A percentile compares a stretch with the other conserved stretches of the same genome.
Evolutionary conservation across 1,140 invertebrate species (phyloP).

Genomic region (Lysiphlebus fabarum): DNA sequence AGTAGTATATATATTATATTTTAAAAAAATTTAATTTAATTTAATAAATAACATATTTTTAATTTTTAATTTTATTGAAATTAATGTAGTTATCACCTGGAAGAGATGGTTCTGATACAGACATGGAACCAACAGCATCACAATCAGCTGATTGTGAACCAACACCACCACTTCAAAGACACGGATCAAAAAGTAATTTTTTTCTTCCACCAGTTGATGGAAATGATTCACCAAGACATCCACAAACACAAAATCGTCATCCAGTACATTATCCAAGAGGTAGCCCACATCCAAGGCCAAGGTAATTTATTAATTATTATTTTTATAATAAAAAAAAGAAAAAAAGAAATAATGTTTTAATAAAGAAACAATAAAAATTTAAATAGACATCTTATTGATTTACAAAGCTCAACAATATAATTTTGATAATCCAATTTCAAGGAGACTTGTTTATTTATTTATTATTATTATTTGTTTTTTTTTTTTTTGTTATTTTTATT

Average conservation of each 20-base stretch:
- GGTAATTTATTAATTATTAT: constrained; percentile 46
- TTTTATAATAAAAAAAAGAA: no score
- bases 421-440: no score
- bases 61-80: constrained; percentile 27
- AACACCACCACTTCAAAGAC: constrained; percentile 82
- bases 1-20: neutral
- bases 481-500: no score
- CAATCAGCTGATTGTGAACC: constrained; percentile 92
- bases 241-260: constrained; percentile 53
- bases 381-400: no score
- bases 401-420: no score
- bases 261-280: constrained; percentile 65
- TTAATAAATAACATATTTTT: neutral
- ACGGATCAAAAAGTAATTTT: constrained; percentile 89
- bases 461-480: no score
- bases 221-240: constrained; percentile 63
- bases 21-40: neutral
- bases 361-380: no score
- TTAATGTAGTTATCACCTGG: constrained; percentile 70
- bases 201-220: constrained; percentile 72
- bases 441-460: no score
- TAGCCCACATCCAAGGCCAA: constrained; percentile 73
- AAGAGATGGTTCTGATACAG: constrained; percentile 70
- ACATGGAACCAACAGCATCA: constrained; percentile 80
- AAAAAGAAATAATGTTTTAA: no score